A percentile compares a stretch with the other conserved stretches of the same genome.
Evolutionary conservation across 2,113 vertebrate genomes (phyloP).

Genomic region (Bettongia penicillata): DNA sequence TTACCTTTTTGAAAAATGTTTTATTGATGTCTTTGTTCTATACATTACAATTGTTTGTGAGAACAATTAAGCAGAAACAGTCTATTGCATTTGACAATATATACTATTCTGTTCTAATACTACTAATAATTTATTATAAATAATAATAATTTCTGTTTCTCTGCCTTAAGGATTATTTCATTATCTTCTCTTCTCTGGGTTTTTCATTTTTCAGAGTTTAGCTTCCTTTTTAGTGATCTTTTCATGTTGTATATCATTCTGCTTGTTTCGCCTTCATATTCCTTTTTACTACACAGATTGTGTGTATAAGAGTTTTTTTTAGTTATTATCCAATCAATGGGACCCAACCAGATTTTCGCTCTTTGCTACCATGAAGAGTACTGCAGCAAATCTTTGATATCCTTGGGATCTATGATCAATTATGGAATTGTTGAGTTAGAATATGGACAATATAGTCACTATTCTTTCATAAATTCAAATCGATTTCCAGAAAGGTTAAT

Average conservation of each 20-base stretch:
- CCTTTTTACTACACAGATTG: neutral
- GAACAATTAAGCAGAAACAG: neutral
- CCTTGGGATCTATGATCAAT: neutral
- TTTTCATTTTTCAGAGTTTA: neutral
- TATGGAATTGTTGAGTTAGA: neutral
- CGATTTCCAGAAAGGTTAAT: neutral
- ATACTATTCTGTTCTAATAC: neutral
- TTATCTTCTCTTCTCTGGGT: neutral
- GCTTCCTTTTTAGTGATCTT: neutral
- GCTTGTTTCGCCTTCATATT: neutral
- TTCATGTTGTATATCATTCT: neutral
- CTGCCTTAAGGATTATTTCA: neutral
- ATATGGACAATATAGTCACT: neutral
- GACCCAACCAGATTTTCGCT: neutral
- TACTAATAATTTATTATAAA: no score
- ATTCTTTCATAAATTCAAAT: neutral
- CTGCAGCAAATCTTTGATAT: neutral
- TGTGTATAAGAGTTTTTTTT: neutral
- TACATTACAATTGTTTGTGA: neutral
- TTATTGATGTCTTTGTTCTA: neutral
- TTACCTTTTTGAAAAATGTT: neutral
- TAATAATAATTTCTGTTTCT: neutral
- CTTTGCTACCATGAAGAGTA: neutral
- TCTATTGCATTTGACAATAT: neutral
- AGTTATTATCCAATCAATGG: neutral